Evolutionary conservation across 2,113 vertebrate species (phyloP).

Genomic region (Oryzias curvinotus): DNA sequence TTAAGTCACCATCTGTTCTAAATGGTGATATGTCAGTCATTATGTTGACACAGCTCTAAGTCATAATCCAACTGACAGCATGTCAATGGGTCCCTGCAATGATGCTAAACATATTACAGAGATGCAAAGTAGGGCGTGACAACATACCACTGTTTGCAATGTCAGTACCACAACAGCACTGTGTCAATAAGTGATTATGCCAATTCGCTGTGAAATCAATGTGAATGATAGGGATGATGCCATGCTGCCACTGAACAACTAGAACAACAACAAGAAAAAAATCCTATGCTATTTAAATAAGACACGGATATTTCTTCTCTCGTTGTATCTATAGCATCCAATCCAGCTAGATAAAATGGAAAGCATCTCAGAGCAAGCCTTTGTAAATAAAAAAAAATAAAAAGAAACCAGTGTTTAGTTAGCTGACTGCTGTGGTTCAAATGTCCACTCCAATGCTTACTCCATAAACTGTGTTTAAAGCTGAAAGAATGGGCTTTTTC

Average conservation of each 20-base stretch:
- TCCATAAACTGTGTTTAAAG: conserved; percentile 9
- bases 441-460: conserved; percentile 6
- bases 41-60: background rate
- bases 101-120: conserved; percentile 7
- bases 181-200: background rate
- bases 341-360: background rate
- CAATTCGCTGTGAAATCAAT: conserved; percentile 16
- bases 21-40: conserved; percentile 8
- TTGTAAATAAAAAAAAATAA: conserved; percentile 3
- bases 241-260: background rate
- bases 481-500: conserved; percentile 10
- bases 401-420: background rate
- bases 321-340: background rate
- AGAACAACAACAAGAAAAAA: no score
- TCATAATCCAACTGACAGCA: conserved; percentile 9
- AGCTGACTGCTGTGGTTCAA: conserved; percentile 7
- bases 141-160: background rate
- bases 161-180: background rate
- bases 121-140: conserved; percentile 13
- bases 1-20: conserved; percentile 9
- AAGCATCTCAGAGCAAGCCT: background rate
- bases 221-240: background rate
- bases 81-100: conserved; percentile 2
- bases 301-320: background rate
- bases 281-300: background rate